phyloP scores from a whole-genome alignment of 2,797 vertebrate genomes.

The Nyctibius grandis region DNA sequence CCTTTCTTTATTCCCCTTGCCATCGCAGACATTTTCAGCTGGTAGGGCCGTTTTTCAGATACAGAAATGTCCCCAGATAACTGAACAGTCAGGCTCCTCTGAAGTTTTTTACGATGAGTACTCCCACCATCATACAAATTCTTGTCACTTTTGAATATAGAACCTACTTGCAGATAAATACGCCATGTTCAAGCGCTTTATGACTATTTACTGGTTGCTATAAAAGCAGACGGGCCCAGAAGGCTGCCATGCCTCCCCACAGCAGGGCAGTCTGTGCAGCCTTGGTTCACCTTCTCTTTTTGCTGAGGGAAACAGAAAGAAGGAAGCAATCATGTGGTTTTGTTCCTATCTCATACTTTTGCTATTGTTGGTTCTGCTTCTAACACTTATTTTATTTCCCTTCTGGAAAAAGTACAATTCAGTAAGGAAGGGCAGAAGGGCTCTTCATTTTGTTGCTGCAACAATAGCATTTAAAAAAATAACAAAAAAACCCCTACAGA shows the following conservation, averaged over 20 bases:
- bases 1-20: background rate
- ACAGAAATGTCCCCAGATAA: background rate
- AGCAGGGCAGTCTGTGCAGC: background rate
- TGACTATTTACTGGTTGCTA: background rate
- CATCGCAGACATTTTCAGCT: background rate
- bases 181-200: fast-evolving
- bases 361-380: background rate
- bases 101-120: background rate
- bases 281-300: background rate
- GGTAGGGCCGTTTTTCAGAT: background rate
- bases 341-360: background rate
- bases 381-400: background rate
- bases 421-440: background rate
- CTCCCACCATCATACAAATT: background rate
- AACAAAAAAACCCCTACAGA: background rate
- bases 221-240: background rate
- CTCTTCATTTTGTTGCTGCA: background rate
- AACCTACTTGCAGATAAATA: background rate
- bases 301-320: background rate
- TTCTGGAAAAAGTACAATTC: background rate
- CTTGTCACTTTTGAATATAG: background rate
- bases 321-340: background rate
- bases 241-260: background rate
- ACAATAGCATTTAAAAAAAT: background rate
- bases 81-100: background rate